Percentiles rank a stretch among this genome's conserved stretches.
Evolutionary conservation across 2,113 vertebrate species (phyloP).

Genomic region (Mobula hypostoma): DNA sequence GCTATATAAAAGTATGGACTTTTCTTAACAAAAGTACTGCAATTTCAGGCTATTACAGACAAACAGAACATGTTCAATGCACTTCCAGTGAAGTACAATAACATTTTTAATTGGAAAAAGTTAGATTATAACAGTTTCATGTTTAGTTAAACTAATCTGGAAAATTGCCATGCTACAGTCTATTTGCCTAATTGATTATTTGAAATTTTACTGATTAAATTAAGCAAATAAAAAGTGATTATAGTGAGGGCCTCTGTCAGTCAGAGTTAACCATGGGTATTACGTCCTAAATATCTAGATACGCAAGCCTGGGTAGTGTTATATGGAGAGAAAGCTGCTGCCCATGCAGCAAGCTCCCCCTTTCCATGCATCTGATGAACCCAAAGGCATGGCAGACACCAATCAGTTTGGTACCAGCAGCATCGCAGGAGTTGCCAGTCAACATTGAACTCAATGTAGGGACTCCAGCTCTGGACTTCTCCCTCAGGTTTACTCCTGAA

Average conservation of each 20-base stretch:
- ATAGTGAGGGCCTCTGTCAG: background rate
- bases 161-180: background rate
- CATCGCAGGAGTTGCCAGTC: too few species aligned
- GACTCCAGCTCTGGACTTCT: too few species aligned
- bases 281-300: too few species aligned
- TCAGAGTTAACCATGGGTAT: too few species aligned
- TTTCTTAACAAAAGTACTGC: background rate
- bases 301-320: too few species aligned
- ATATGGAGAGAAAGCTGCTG: too few species aligned
- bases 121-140: background rate
- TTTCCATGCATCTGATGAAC: too few species aligned
- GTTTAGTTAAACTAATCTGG: conserved; percentile 19
- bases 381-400: too few species aligned
- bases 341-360: too few species aligned
- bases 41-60: background rate
- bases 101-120: conserved; percentile 25
- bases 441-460: too few species aligned
- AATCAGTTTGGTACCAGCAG: too few species aligned
- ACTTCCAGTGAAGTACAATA: background rate
- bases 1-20: background rate
- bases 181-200: conserved; percentile 16
- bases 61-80: background rate
- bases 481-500: too few species aligned
- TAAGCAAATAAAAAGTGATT: conserved; percentile 28
- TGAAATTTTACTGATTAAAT: conserved; percentile 28